Conservation (phyloP, 1,140 invertebrate genomes). For the Drosophila navojoa region DNA sequence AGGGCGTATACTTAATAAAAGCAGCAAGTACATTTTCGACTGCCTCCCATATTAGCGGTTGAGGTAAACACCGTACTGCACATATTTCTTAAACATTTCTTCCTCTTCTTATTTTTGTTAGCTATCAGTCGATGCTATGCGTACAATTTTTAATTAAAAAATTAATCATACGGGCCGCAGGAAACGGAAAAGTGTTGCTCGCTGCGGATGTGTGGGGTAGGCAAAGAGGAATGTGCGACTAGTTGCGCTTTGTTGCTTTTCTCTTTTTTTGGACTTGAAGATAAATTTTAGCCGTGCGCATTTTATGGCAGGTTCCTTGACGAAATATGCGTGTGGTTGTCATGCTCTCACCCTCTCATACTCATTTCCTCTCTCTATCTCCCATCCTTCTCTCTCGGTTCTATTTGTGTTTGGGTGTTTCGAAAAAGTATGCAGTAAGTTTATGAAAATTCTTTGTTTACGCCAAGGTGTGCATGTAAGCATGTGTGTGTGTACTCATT, state of each 20-base stretch:
- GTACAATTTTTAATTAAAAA: constrained; percentile 75
- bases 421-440: constrained; percentile 68
- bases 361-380: not conserved
- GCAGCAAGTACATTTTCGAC: not conserved
- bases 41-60: constrained; percentile 51
- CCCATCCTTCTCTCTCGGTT: not conserved
- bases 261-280: constrained; percentile 33
- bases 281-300: constrained; percentile 67
- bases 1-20: constrained; percentile 19
- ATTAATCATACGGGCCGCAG: constrained; percentile 60
- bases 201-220: not conserved
- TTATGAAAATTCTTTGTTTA: constrained; percentile 78
- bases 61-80: constrained; percentile 10
- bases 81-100: not conserved
- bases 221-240: constrained; percentile 8
- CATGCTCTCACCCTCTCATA: not conserved
- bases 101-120: not conserved
- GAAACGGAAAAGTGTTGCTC: not conserved
- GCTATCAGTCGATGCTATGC: constrained; percentile 30
- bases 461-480: constrained; percentile 43
- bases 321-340: constrained; percentile 75
- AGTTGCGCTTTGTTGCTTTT: constrained; percentile 21
- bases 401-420: constrained; percentile 27
- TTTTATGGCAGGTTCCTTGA: constrained; percentile 64
- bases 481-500: too few relatives aligned